A percentile compares a stretch with the other conserved stretches of the same genome.
phyloP scores from a whole-genome alignment of 2,113 vertebrate species.

The Callopanchax toddi region DNA sequence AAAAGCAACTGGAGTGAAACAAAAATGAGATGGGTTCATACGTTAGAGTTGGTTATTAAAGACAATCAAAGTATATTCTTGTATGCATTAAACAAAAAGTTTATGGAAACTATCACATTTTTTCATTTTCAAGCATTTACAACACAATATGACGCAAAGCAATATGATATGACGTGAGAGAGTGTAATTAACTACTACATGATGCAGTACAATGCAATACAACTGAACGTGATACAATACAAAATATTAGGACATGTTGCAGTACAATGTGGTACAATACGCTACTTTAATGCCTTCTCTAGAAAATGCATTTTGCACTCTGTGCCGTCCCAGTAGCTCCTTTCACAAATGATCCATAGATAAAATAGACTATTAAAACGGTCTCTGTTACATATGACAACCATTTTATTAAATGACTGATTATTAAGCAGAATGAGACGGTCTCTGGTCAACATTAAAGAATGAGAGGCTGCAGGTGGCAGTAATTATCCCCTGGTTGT shows the following conservation, averaged over 20 bases:
- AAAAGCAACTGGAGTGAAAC: background rate
- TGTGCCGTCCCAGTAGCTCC: no score
- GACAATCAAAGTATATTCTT: background rate
- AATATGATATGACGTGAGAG: no score
- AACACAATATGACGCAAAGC: background rate
- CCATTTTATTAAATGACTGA: no score
- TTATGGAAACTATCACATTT: background rate
- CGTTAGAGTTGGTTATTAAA: background rate
- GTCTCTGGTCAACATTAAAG: background rate
- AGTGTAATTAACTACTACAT: no score
- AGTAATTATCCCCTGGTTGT: background rate
- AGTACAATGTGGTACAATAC: background rate
- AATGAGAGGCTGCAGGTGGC: background rate
- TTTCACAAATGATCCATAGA: no score
- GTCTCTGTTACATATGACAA: no score
- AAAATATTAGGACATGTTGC: background rate
- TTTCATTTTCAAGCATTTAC: background rate
- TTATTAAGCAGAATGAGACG: no score
- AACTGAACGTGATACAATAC: background rate
- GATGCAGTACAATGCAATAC: no score
- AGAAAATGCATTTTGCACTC: no score
- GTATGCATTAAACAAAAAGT: background rate
- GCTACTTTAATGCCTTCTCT: no score
- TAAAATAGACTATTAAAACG: no score
- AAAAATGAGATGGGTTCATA: background rate